phyloP scores from a whole-genome alignment of 2,888 invertebrate genomes.

The Lacanobia oleracea region DNA sequence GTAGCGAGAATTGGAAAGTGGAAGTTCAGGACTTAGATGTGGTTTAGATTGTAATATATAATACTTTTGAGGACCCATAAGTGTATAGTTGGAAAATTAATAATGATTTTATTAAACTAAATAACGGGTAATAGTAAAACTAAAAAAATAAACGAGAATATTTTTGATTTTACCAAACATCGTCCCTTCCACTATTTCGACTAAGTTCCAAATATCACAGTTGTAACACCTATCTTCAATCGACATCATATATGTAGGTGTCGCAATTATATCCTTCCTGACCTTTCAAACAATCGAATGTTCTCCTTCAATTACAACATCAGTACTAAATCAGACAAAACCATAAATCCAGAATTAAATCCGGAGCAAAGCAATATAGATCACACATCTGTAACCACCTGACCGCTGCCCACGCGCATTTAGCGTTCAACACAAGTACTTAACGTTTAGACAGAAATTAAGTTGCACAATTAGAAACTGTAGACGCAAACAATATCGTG shows the following conservation, averaged over 20 bases:
- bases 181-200: neutral
- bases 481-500: slow-evolving; percentile 45
- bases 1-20: slow-evolving; percentile 41
- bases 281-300: slow-evolving; percentile 9
- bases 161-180: too few relatives aligned
- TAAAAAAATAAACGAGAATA: neutral
- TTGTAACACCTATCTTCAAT: neutral
- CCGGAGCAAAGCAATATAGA: slow-evolving; percentile 50
- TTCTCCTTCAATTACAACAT: slow-evolving; percentile 11
- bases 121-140: too few relatives aligned
- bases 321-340: slow-evolving; percentile 33
- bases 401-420: slow-evolving; percentile 62
- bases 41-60: neutral
- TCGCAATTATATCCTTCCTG: slow-evolving; percentile 16
- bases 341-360: slow-evolving; percentile 43
- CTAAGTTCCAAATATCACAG: neutral
- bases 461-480: slow-evolving; percentile 59
- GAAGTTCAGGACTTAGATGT: neutral
- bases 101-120: too few relatives aligned
- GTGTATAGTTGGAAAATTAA: neutral
- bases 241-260: neutral
- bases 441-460: slow-evolving; percentile 62
- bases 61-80: neutral
- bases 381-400: slow-evolving; percentile 63
- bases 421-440: slow-evolving; percentile 45